Conservation (phyloP, 1,140 invertebrate genomes). For the Aricia agestis region DNA sequence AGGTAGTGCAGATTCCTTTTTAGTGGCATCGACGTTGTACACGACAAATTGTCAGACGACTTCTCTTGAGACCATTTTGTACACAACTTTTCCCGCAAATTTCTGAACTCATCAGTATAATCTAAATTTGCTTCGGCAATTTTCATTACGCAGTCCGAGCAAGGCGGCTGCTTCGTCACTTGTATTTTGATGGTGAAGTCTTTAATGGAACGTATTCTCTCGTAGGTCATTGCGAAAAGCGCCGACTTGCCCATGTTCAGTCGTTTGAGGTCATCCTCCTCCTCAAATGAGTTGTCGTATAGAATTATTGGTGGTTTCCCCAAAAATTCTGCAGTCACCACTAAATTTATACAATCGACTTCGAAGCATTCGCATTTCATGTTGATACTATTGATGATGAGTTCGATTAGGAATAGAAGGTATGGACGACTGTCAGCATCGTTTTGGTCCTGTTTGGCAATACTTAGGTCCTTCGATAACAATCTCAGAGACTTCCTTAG, state of each 20-base stretch:
- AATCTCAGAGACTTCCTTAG: constrained; percentile 55
- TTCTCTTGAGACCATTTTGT: constrained; percentile 56
- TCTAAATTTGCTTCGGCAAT: constrained; percentile 60
- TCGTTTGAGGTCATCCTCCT: constrained; percentile 52
- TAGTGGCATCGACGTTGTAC: constrained; percentile 60
- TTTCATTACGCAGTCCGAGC: constrained; percentile 55
- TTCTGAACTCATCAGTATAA: constrained; percentile 50
- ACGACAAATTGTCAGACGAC: constrained; percentile 60
- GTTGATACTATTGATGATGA: constrained; percentile 64
- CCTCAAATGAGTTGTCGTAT: constrained; percentile 56
- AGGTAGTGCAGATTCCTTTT: constrained; percentile 60
- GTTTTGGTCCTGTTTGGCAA: constrained; percentile 49
- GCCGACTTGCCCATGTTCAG: constrained; percentile 62
- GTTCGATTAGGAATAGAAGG: constrained; percentile 62
- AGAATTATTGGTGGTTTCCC: constrained; percentile 60
- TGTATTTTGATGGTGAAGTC: constrained; percentile 53
- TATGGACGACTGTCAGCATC: constrained; percentile 61
- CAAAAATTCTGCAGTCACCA: constrained; percentile 57
- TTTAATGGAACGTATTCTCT: constrained; percentile 62
- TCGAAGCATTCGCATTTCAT: constrained; percentile 71
- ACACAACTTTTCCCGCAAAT: constrained; percentile 56
- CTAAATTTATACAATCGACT: constrained; percentile 56
- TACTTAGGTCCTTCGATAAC: constrained; percentile 51
- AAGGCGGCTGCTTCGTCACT: constrained; percentile 58
- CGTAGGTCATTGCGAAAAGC: constrained; percentile 67